Percentiles rank a stretch among this genome's conserved stretches.
Evolutionary conservation across 2,888 invertebrate species (phyloP).

Genomic region (Nephrotoma guestfalica): DNA sequence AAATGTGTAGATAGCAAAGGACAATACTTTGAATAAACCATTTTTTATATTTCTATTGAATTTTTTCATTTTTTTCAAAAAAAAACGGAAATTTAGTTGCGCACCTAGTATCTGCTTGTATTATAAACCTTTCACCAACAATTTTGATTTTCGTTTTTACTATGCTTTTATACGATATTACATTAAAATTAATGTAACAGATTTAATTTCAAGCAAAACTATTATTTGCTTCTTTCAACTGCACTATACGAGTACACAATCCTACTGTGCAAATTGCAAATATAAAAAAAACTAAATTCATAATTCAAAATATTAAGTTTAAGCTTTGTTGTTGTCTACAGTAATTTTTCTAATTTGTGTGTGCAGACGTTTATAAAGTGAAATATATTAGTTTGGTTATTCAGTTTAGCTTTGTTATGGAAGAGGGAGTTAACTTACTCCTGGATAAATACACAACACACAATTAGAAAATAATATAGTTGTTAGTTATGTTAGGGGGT

Average conservation of each 20-base stretch:
- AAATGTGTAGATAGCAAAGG: too few species aligned
- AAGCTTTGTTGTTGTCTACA: background rate
- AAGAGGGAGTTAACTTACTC: background rate
- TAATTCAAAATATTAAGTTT: background rate
- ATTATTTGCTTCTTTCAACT: background rate
- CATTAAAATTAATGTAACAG: background rate
- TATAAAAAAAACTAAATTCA: background rate
- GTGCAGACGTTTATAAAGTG: background rate
- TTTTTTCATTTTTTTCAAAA: too few species aligned
- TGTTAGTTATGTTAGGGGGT: background rate
- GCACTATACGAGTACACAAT: background rate
- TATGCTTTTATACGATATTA: background rate
- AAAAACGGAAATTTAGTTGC: too few species aligned
- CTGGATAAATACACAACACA: background rate
- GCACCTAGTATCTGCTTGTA: background rate
- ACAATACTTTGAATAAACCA: too few species aligned
- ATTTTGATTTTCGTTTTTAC: background rate
- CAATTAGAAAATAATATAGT: background rate
- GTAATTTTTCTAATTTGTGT: background rate
- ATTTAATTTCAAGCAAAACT: background rate
- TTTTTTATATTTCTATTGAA: too few species aligned
- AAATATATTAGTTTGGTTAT: background rate
- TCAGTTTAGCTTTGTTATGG: background rate
- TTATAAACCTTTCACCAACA: background rate
- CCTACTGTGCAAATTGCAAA: background rate